Base-by-base conservation (phyloP, 2,113 vertebrate species). In the Tichodroma muraria region DNA sequence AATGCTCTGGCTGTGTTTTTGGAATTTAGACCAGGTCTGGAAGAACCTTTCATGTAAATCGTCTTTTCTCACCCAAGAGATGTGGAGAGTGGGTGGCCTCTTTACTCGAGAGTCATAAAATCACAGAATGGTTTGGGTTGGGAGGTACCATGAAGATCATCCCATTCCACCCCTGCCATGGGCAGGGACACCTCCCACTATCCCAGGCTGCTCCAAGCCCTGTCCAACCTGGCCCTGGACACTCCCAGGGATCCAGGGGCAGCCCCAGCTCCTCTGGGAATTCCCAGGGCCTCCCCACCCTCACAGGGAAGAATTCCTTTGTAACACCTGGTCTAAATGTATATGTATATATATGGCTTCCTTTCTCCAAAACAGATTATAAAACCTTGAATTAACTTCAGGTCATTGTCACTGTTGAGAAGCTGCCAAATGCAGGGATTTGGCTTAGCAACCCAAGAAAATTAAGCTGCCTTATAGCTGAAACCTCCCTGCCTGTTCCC, bases 231-330 rank as follows among this genome's bases (percentile, higher is more conserved):
- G 28, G 28, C 44, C 53, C 75, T 45, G 61, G 24, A 1, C 78
- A 60, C 13, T 68, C 0, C 38, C 69, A 81, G 45, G 38, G 53
- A 66, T 81, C 38, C 73, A 70, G 60, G 23, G 45, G 5, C 86
- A 81, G 45, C 53, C 77, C 17, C 69, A 81, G 28, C 23, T 52
- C 0, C 77, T 52, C 28, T 80, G 77, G 23, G 33, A 7, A 59
- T 6, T 17, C 37, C 38, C 60, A 52, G 33, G 0, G 0, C 12
- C 9, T 28, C 3, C 1, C 4, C 52, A 38, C 10, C 33, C 4
- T 52, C 37, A 5, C 10, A 66, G 85, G 6, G 8, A 44, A n/a
- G 23, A 44, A 66, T 66, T 81, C 18, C 19, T 66, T 30, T 2
- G 2, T 24, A 21, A 53, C 3, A 53, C 8, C 13, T 18, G 1